Percentiles rank a stretch among this genome's conserved stretches.
Evolutionary conservation across 2,113 vertebrate species (phyloP).

Genomic region (Erythrolamprus reginae): DNA sequence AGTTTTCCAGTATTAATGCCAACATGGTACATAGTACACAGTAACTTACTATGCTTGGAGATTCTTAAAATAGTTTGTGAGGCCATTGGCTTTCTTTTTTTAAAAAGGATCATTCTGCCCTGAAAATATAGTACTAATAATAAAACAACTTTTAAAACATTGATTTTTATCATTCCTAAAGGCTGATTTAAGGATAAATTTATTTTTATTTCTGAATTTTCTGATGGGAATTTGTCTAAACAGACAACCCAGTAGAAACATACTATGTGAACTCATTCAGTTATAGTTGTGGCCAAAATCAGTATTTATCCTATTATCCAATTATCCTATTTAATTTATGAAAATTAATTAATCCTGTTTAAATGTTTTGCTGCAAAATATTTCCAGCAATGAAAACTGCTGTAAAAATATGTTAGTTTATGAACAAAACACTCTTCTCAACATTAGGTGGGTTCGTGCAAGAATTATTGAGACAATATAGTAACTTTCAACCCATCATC

Average conservation of each 20-base stretch:
- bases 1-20: conserved; percentile 7
- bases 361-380: not conserved
- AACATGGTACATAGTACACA: not conserved
- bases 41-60: conserved; percentile 26
- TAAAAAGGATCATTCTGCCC: not conserved
- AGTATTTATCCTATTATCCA: too few species aligned
- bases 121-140: not conserved
- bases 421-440: not conserved
- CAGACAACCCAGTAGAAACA: not conserved
- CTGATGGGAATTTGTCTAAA: not conserved
- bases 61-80: conserved; percentile 5
- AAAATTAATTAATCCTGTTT: not conserved
- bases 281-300: not conserved
- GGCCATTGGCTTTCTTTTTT: not conserved
- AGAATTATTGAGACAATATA: not conserved
- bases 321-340: not conserved
- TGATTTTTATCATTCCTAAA: not conserved
- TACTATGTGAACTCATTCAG: not conserved
- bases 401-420: not conserved
- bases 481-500: not conserved
- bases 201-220: conserved; percentile 7
- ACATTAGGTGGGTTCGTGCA: not conserved
- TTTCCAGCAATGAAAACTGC: not conserved
- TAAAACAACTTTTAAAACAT: conserved; percentile 14
- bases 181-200: not conserved